Percentiles rank a stretch among this genome's conserved stretches.
Conservation (phyloP, 2,888 invertebrate species). For the Nasonovia ribisnigri region DNA sequence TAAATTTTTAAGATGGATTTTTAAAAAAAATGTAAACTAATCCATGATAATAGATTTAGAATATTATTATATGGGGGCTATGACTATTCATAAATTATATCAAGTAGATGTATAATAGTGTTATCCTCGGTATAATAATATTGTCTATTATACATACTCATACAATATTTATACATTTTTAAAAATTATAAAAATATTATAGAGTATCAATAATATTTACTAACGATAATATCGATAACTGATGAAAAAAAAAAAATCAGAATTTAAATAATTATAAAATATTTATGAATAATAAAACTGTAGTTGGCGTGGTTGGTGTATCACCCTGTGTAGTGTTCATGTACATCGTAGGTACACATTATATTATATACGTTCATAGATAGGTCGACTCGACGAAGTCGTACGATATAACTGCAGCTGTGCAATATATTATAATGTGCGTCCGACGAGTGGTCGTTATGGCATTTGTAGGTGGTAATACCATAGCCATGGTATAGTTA, state of each 20-base stretch:
- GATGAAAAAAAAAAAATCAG: neutral
- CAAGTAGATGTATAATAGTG: neutral
- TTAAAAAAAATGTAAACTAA: neutral
- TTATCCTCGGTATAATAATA: too few relatives aligned
- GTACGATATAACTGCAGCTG: neutral
- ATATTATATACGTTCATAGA: neutral
- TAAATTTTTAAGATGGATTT: neutral
- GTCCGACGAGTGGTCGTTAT: slow-evolving; percentile 2
- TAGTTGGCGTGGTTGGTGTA: neutral
- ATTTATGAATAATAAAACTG: neutral
- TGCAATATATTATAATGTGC: neutral
- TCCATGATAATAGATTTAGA: neutral
- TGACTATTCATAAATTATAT: neutral
- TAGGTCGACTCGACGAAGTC: neutral
- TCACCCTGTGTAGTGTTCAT: neutral
- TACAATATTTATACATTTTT: neutral
- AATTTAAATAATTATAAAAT: neutral
- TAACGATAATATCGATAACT: neutral
- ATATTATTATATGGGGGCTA: neutral
- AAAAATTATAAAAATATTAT: neutral
- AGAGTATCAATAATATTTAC: neutral
- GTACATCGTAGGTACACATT: too few relatives aligned
- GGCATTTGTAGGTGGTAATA: slow-evolving; percentile 17
- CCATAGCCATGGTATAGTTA: neutral
- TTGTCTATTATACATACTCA: too few relatives aligned